Conservation (phyloP, 1,140 invertebrate genomes). For the Hyphantria cunea region DNA sequence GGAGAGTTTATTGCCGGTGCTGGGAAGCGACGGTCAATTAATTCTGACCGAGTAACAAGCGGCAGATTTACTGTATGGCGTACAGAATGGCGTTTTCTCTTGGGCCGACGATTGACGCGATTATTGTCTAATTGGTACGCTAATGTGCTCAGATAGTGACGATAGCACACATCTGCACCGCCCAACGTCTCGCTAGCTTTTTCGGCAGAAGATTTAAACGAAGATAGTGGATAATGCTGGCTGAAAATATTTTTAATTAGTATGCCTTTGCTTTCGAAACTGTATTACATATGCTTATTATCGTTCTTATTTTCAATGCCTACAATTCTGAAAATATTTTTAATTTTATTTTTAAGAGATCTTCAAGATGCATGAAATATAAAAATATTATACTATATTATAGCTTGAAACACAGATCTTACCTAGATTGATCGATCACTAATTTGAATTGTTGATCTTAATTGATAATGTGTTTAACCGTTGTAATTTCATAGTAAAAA, state of each 20-base stretch:
- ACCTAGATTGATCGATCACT: no score
- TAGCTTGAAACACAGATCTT: no score
- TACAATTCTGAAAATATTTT: no score
- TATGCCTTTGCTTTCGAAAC: background rate
- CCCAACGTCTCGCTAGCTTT: background rate
- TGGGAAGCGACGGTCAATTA: constrained; percentile 61
- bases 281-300: background rate
- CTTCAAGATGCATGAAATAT: no score
- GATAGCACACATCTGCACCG: background rate
- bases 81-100: constrained; percentile 34
- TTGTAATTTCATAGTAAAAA: no score
- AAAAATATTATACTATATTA: no score
- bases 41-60: constrained; percentile 59
- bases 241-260: constrained; percentile 3
- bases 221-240: background rate
- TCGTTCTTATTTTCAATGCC: background rate
- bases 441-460: no score
- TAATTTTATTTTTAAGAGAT: no score
- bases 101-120: constrained; percentile 16
- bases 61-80: constrained; percentile 51
- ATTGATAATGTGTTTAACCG: no score
- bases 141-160: constrained; percentile 13
- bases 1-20: constrained; percentile 54
- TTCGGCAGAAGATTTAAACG: background rate
- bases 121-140: constrained; percentile 27